phyloP scores from a whole-genome alignment of 2,797 vertebrate genomes.

The Parambassis ranga region DNA sequence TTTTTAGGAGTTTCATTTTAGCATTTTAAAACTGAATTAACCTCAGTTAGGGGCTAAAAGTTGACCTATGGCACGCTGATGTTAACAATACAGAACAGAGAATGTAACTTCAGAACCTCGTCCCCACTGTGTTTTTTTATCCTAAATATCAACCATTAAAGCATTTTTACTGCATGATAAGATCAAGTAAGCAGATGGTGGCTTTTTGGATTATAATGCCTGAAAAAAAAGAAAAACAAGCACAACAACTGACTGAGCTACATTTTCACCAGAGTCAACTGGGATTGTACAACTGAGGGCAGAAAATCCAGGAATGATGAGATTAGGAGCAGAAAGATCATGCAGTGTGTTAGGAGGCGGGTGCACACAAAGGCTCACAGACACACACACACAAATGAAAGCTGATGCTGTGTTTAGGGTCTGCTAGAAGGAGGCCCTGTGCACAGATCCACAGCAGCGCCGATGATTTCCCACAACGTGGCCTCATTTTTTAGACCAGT shows the following conservation, averaged over 20 bases:
- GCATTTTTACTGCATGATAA: conserved; percentile 12
- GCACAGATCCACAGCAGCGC: no score
- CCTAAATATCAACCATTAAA: conserved; percentile 27
- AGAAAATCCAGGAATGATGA: conserved; percentile 33
- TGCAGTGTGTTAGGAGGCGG: background rate
- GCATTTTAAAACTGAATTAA: background rate
- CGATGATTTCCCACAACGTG: no score
- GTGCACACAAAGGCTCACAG: background rate
- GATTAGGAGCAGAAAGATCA: conserved; percentile 17
- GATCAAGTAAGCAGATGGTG: conserved; percentile 47
- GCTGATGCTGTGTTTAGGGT: background rate
- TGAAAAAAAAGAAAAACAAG: background rate
- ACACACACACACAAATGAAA: background rate
- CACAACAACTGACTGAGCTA: background rate
- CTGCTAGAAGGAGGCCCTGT: background rate
- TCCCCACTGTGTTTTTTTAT: conserved; percentile 1
- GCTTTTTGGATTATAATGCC: conserved; percentile 51
- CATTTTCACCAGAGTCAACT: background rate
- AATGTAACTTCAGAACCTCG: background rate
- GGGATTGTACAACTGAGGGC: conserved; percentile 7
- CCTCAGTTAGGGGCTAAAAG: background rate
- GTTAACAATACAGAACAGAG: conserved; percentile 1
- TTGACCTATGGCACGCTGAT: background rate
- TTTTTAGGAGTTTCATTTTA: background rate
- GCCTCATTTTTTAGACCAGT: no score